phyloP scores from a whole-genome alignment of 2,888 invertebrate genomes.

The Protodeltote pygarga region DNA sequence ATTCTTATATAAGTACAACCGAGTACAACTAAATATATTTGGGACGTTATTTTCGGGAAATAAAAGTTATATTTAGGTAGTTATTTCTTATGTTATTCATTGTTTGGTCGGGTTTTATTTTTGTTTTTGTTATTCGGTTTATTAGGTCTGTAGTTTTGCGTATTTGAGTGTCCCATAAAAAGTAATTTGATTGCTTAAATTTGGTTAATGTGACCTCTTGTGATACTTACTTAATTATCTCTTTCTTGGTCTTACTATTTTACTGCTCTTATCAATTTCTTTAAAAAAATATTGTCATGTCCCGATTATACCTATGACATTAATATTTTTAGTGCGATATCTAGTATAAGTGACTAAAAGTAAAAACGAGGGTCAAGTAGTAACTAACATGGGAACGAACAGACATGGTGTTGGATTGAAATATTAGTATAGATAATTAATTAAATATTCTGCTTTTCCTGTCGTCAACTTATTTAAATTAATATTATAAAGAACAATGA shows the following conservation, averaged over 20 bases:
- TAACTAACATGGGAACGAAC: too few relatives aligned
- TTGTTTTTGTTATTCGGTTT: constrained; percentile 39
- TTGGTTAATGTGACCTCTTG: background rate
- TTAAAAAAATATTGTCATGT: too few relatives aligned
- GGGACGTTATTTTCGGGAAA: constrained; percentile 47
- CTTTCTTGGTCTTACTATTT: background rate
- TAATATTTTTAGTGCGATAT: too few relatives aligned
- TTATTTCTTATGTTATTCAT: constrained; percentile 46
- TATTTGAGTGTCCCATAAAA: constrained; percentile 11
- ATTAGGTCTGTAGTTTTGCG: constrained; percentile 2
- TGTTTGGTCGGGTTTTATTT: constrained; percentile 35
- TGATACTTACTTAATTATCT: constrained; percentile 9
- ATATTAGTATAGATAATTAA: too few relatives aligned
- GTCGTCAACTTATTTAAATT: too few relatives aligned
- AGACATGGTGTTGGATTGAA: too few relatives aligned
- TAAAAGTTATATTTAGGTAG: constrained; percentile 51
- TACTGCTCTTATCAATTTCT: background rate
- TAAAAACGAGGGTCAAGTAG: too few relatives aligned
- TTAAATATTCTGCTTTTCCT: too few relatives aligned
- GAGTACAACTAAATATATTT: constrained; percentile 38
- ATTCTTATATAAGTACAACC: constrained; percentile 43
- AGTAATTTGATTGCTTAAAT: constrained; percentile 6
- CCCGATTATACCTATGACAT: too few relatives aligned
- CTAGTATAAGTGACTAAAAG: too few relatives aligned
- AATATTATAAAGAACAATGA: too few relatives aligned